Conservation (phyloP, 30 jellyfish, hydroid and myxozoan genomes). For the Pelagia noctiluca region DNA sequence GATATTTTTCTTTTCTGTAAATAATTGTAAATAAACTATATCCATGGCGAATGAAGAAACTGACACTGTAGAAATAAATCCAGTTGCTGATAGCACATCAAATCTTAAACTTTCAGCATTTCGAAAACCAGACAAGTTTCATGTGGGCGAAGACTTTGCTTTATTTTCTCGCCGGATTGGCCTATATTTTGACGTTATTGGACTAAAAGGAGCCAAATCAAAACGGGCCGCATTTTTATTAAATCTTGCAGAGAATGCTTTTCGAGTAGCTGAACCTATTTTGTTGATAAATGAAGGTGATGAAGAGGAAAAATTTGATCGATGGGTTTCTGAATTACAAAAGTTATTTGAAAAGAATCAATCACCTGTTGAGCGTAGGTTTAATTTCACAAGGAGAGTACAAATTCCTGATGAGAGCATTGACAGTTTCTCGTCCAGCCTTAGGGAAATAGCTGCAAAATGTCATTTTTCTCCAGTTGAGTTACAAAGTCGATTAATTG, state of each 20-base stretch:
- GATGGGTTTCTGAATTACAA: neutral
- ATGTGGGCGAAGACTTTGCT: slow-evolving; percentile 1
- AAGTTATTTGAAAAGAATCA: slow-evolving; percentile 10
- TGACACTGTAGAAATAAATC: too few relatives aligned
- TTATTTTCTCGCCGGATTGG: slow-evolving; percentile 1
- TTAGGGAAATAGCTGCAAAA: slow-evolving; percentile 11
- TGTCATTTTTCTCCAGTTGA: neutral
- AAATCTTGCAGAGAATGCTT: slow-evolving; percentile 7
- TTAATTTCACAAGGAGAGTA: neutral
- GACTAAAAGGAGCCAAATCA: neutral
- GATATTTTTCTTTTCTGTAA: too few relatives aligned
- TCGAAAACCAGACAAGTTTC: neutral
- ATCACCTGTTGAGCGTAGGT: slow-evolving; percentile 12
- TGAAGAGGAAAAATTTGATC: neutral
- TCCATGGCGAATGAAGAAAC: too few relatives aligned
- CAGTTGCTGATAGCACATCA: too few relatives aligned
- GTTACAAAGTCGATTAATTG: neutral
- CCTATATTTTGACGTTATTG: slow-evolving; percentile 3
- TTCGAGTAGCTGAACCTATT: neutral
- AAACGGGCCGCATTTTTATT: neutral
- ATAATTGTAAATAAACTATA: too few relatives aligned
- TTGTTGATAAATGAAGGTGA: neutral
- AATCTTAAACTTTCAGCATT: too few relatives aligned
- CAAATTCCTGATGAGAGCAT: slow-evolving; percentile 11
- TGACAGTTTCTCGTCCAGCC: slow-evolving; percentile 10